A percentile compares a stretch with the other conserved stretches of the same genome.
These are phyloP conservation scores for Ips typographus DNA, from an alignment of 1,140 invertebrate species.

Conservation along the genomic window DNA sequence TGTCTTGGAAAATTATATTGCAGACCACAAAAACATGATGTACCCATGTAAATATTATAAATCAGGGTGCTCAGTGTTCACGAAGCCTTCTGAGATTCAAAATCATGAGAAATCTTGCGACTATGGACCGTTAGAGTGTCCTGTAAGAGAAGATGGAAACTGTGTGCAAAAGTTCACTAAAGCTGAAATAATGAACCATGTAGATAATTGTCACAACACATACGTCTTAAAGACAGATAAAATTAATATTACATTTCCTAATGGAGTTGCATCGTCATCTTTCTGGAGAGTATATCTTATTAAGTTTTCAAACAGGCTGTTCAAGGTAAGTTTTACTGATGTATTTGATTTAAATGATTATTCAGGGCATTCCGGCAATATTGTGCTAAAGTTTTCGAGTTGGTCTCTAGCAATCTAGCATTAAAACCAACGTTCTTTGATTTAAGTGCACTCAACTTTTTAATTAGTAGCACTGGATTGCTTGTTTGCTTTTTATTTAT, in stretches of 20 bases:
- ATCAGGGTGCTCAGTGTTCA: background rate
- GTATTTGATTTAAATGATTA: too few species aligned
- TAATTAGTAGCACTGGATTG: too few species aligned
- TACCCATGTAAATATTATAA: constrained; percentile 36
- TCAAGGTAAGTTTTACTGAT: background rate
- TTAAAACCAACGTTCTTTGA: too few species aligned
- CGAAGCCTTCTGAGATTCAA: constrained; percentile 21
- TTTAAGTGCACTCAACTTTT: too few species aligned
- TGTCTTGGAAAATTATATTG: constrained; percentile 34
- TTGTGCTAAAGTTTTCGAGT: too few species aligned
- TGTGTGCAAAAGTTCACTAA: constrained; percentile 13
- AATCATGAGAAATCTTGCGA: constrained; percentile 30
- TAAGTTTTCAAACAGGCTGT: constrained; percentile 9
- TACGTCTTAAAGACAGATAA: constrained; percentile 34
- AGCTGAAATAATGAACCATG: constrained; percentile 26
- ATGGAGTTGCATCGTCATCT: background rate
- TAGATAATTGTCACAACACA: constrained; percentile 32
- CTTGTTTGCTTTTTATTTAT: too few species aligned
- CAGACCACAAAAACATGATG: background rate
- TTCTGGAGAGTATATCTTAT: background rate
- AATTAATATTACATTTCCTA: constrained; percentile 18
- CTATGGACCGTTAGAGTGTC: constrained; percentile 30
- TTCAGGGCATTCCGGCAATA: too few species aligned
- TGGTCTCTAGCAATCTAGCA: too few species aligned
- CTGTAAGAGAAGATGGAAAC: constrained; percentile 23